phyloP scores from a whole-genome alignment of 2,888 invertebrate species.

The Prenolepis imparis region DNA sequence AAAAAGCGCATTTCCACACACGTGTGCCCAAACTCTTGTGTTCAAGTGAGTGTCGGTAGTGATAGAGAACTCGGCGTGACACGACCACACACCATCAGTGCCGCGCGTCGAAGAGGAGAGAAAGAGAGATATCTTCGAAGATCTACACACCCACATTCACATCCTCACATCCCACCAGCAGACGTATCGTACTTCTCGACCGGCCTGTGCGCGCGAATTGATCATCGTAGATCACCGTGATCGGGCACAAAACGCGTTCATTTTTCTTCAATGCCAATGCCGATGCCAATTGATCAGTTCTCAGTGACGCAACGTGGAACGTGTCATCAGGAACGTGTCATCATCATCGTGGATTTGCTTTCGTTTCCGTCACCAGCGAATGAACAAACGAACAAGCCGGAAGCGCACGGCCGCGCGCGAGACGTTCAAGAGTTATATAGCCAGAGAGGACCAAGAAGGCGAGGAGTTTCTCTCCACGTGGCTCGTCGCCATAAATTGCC shows the following conservation, averaged over 20 bases:
- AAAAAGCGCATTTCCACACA: conserved; percentile 51
- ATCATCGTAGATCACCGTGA: not conserved
- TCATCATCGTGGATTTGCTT: conserved; percentile 55
- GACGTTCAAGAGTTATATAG: conserved; percentile 9
- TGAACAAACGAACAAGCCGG: not conserved
- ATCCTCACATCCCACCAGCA: not conserved
- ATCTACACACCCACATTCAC: conserved; percentile 11
- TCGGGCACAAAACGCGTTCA: conserved; percentile 11
- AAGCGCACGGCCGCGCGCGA: conserved; percentile 26
- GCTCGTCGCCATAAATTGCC: conserved; percentile 25
- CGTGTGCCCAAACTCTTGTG: conserved; percentile 71
- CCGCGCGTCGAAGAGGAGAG: not conserved
- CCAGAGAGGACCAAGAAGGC: conserved; percentile 47
- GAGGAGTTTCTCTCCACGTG: conserved; percentile 28
- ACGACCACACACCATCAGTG: conserved; percentile 34
- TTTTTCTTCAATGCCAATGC: conserved; percentile 35
- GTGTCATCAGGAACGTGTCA: not conserved
- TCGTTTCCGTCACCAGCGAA: conserved; percentile 40
- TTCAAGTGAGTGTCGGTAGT: conserved; percentile 75
- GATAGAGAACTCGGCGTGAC: conserved; percentile 38
- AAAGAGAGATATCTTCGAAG: not conserved
- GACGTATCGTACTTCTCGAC: conserved; percentile 11
- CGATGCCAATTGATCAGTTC: conserved; percentile 19
- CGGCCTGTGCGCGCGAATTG: conserved; percentile 5
- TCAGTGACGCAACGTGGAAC: not conserved